phyloP scores from a whole-genome alignment of 1,140 invertebrate species.

The Micrasema minimum region DNA sequence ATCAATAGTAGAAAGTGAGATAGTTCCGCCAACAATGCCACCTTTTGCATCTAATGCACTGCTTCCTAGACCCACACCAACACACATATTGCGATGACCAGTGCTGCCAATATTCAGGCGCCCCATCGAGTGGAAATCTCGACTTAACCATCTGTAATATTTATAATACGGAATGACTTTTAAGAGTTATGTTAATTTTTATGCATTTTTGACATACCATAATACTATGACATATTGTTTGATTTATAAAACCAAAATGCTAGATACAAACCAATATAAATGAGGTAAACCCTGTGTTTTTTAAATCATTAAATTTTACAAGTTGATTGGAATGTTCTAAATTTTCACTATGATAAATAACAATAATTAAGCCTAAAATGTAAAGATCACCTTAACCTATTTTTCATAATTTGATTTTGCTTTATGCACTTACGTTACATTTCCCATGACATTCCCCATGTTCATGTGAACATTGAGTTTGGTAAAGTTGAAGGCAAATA shows the following conservation, averaged over 20 bases:
- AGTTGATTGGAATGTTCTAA: not conserved
- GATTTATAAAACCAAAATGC: no score
- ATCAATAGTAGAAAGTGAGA: slow-evolving; percentile 90
- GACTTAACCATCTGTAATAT: slow-evolving; percentile 85
- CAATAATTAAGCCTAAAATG: not conserved
- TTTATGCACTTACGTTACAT: slow-evolving; percentile 77
- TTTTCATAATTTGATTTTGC: not conserved
- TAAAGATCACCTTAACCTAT: not conserved
- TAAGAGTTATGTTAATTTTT: no score
- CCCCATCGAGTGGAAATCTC: slow-evolving; percentile 90
- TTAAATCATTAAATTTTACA: not conserved
- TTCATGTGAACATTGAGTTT: slow-evolving; percentile 97
- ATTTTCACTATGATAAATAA: not conserved
- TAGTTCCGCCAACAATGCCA: slow-evolving; percentile 94
- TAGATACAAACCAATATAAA: no score
- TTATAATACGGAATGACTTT: not conserved
- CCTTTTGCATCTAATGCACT: slow-evolving; percentile 94
- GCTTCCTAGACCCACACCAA: slow-evolving; percentile 88
- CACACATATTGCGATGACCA: slow-evolving; percentile 93
- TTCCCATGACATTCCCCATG: slow-evolving; percentile 99
- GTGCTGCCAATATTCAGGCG: slow-evolving; percentile 93
- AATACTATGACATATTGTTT: not conserved
- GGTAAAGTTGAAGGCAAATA: slow-evolving; percentile 96
- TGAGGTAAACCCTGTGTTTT: not conserved
- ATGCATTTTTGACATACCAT: no score